Evolutionary conservation across 2,888 invertebrate genomes (phyloP).

Genomic region (Hypercompe scribonia): DNA sequence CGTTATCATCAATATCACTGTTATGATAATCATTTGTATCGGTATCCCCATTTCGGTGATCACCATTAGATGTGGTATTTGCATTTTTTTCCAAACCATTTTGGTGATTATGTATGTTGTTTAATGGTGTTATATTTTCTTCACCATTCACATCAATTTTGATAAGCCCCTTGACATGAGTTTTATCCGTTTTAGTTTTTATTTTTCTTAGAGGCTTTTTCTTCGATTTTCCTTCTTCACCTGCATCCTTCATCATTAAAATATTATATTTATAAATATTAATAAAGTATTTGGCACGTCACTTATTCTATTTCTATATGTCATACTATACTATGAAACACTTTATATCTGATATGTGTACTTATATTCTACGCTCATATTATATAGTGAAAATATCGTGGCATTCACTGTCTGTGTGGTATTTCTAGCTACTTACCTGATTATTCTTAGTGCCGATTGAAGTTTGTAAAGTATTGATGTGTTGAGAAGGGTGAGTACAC

Average conservation of each 20-base stretch:
- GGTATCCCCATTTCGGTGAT: constrained; percentile 3
- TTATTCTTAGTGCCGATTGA: no score
- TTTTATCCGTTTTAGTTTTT: constrained; percentile 36
- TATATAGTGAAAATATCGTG: no score
- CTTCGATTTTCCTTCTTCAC: constrained; percentile 18
- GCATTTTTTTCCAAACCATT: constrained; percentile 13
- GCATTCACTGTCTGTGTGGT: no score
- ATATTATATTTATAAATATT: no score
- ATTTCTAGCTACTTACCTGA: no score
- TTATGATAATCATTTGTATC: constrained; percentile 25
- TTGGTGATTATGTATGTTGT: constrained; percentile 29
- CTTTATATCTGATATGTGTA: no score
- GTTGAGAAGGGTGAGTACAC: no score
- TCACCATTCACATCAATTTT: constrained; percentile 18
- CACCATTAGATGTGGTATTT: constrained; percentile 6
- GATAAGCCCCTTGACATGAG: background rate
- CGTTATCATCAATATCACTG: constrained; percentile 39
- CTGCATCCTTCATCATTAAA: constrained; percentile 15
- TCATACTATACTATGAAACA: no score
- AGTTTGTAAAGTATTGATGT: no score
- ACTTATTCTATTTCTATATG: no score
- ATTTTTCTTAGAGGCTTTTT: constrained; percentile 41
- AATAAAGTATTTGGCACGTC: background rate
- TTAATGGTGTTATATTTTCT: constrained; percentile 22
- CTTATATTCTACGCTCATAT: no score